Conservation (phyloP, 2,113 vertebrate genomes). For the Podilymbus podiceps region DNA sequence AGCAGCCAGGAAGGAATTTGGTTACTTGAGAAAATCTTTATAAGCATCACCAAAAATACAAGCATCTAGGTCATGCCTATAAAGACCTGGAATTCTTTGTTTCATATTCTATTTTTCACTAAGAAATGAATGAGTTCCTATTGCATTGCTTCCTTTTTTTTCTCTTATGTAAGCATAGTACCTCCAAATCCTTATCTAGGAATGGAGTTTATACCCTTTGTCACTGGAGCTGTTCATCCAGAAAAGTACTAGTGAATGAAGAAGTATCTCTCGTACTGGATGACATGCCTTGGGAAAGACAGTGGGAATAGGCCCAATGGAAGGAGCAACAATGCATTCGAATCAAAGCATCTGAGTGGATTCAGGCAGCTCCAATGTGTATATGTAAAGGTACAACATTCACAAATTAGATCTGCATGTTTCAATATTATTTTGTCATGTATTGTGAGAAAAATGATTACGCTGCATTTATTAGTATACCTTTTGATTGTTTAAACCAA, state of each 20-base stretch:
- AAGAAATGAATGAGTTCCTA: background rate
- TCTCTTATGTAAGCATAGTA: background rate
- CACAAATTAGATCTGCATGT: background rate
- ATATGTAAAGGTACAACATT: background rate
- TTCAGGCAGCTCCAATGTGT: background rate
- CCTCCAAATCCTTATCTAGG: background rate
- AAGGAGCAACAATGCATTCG: background rate
- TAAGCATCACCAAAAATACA: background rate
- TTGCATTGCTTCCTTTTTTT: background rate
- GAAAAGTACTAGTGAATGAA: background rate
- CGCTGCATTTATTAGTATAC: background rate
- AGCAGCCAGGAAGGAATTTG: background rate
- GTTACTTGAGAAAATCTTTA: background rate
- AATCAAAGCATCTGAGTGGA: background rate
- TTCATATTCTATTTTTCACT: background rate
- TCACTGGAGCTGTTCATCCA: background rate
- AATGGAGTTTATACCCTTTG: background rate
- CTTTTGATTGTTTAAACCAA: background rate
- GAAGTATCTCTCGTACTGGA: background rate
- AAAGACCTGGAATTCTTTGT: background rate
- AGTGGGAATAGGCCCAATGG: background rate
- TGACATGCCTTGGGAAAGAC: background rate
- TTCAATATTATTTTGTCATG: background rate
- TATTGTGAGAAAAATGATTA: background rate
- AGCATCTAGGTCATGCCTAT: background rate